A percentile compares a stretch with the other conserved stretches of the same genome.
Evolutionary conservation across 2,797 vertebrate genomes (phyloP).

Genomic region (Taeniopygia guttata): DNA sequence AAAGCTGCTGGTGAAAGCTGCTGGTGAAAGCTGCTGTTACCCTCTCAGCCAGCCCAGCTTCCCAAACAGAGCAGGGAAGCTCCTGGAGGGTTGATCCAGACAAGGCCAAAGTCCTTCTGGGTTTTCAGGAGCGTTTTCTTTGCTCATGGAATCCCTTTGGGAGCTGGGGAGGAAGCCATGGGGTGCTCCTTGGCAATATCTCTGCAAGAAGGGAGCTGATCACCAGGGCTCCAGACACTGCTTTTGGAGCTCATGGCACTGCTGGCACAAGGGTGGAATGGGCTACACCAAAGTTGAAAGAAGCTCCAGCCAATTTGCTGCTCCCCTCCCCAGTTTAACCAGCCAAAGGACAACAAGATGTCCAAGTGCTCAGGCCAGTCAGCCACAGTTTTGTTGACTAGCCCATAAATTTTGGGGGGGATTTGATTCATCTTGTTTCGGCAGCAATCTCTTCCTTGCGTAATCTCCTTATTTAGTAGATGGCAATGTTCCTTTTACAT

Average conservation of each 20-base stretch:
- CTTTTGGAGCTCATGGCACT: background rate
- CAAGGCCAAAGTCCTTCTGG: background rate
- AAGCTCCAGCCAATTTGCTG: background rate
- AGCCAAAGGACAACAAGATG: background rate
- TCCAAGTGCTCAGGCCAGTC: background rate
- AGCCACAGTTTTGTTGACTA: background rate
- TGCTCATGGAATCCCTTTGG: background rate
- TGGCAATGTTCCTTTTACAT: background rate
- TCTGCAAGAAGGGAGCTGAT: background rate
- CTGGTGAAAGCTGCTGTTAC: background rate
- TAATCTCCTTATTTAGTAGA: background rate
- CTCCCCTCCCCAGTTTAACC: background rate
- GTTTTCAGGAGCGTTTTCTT: background rate
- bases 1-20: background rate
- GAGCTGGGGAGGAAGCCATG: background rate
- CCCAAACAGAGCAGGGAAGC: background rate
- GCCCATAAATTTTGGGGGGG: background rate
- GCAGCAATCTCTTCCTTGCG: background rate
- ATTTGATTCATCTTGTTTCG: background rate
- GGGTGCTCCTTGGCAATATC: rapidly evolving
- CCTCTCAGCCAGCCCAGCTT: background rate
- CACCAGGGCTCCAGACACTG: background rate
- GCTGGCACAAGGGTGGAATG: background rate
- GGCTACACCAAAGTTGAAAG: background rate
- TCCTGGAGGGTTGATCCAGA: background rate